phyloP scores from a whole-genome alignment of 2,888 invertebrate species.

The Dryadula phaetusa region DNA sequence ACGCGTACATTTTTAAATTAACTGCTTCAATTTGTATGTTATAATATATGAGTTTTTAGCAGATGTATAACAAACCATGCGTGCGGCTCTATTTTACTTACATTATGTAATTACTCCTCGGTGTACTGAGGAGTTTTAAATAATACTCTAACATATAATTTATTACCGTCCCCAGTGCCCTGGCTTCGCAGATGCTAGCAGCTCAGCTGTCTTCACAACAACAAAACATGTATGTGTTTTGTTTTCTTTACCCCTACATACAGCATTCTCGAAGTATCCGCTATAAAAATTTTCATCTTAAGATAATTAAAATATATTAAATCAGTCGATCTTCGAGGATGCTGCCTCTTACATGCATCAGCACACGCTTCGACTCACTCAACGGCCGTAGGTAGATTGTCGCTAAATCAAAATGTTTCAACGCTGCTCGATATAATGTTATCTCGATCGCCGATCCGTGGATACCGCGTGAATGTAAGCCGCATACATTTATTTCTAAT shows the following conservation, averaged over 20 bases:
- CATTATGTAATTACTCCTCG: conserved; percentile 48
- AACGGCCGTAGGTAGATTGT: conserved; percentile 73
- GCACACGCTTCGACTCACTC: conserved; percentile 76
- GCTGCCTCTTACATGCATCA: conserved; percentile 70
- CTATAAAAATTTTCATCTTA: background rate
- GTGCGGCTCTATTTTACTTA: conserved; percentile 66
- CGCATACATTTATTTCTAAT: conserved; percentile 81
- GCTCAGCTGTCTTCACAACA: conserved; percentile 96
- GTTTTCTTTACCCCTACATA: conserved; percentile 68
- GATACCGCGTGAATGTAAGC: conserved; percentile 78
- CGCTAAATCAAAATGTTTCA: conserved; percentile 84
- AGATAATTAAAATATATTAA: background rate
- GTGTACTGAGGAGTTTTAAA: conserved; percentile 52
- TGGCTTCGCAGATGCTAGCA: conserved; percentile 98
- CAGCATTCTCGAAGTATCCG: conserved; percentile 59
- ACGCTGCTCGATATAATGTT: conserved; percentile 81
- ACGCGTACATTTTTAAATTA: background rate
- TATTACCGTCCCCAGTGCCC: conserved; percentile 94
- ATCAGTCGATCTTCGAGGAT: conserved; percentile 61
- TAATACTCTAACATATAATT: conserved; percentile 75
- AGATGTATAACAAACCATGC: conserved; percentile 51
- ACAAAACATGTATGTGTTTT: conserved; percentile 95
- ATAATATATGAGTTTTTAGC: background rate
- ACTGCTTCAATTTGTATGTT: background rate
- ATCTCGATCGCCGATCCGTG: conserved; percentile 78